Evolutionary conservation across 2,888 invertebrate species (phyloP).

Genomic region (Quadroppia sp.): DNA sequence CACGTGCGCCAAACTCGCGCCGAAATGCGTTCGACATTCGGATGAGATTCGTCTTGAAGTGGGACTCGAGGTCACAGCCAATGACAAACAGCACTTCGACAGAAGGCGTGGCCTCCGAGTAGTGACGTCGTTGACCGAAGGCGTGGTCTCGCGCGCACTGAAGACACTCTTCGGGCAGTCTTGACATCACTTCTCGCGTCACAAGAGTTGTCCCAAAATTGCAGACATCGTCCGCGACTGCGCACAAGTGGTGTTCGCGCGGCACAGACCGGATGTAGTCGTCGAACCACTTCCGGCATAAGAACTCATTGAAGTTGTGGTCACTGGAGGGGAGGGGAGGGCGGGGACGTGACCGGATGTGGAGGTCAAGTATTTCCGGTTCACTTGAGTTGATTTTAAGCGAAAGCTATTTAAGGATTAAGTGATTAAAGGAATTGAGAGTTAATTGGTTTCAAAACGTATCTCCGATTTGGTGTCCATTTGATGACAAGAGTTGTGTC

Average conservation of each 20-base stretch:
- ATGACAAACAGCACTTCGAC: neutral
- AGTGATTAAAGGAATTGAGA: no score
- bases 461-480: no score
- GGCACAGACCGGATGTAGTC: neutral
- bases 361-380: no score
- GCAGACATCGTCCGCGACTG: neutral
- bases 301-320: neutral
- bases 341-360: no score
- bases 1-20: neutral
- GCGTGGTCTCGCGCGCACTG: neutral
- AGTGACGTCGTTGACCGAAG: neutral
- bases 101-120: neutral
- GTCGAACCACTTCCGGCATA: neutral
- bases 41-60: neutral
- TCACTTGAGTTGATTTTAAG: no score
- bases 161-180: constrained; percentile 35
- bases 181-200: neutral
- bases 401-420: no score
- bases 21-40: neutral
- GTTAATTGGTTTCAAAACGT: no score
- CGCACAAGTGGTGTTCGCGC: neutral
- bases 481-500: no score
- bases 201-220: constrained; percentile 35
- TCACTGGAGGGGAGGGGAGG: no score
- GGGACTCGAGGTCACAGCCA: neutral